Conservation (phyloP, 2,888 invertebrate species). For the Clivina fossor region DNA sequence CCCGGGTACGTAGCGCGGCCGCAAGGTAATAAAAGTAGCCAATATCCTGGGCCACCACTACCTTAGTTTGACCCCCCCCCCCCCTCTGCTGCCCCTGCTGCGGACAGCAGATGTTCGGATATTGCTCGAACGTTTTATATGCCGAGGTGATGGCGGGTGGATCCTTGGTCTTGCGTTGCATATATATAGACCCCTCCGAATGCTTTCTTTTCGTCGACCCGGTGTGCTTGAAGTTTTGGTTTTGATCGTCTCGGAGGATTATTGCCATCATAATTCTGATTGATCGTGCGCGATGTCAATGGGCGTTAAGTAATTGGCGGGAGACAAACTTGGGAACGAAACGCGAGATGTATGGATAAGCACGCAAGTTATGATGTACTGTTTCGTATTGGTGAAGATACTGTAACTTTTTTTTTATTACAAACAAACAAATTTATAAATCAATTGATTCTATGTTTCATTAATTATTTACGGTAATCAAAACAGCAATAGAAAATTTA, state of each 20-base stretch:
- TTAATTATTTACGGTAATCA: too few species aligned
- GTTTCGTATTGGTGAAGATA: too few species aligned
- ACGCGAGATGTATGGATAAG: not conserved
- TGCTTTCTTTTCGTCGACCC: not conserved
- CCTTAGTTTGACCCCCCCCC: conserved; percentile 38
- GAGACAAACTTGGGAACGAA: conserved; percentile 22
- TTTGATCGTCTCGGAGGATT: conserved; percentile 26
- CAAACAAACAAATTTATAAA: too few species aligned
- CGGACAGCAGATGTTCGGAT: conserved; percentile 36
- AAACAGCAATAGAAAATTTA: too few species aligned
- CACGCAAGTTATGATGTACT: not conserved
- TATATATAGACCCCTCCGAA: not conserved
- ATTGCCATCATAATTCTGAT: conserved; percentile 34
- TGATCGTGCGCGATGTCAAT: conserved; percentile 19
- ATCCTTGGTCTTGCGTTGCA: not conserved
- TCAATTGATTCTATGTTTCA: too few species aligned
- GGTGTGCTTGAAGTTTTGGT: not conserved
- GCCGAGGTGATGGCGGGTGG: conserved; percentile 23
- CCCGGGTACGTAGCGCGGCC: conserved; percentile 50
- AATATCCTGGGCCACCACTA: conserved; percentile 51
- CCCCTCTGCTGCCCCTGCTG: conserved; percentile 11
- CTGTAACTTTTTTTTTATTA: too few species aligned
- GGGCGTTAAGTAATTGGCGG: conserved; percentile 29
- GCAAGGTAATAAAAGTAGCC: conserved; percentile 55
- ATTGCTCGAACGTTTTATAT: conserved; percentile 36